Evolutionary conservation across 2,797 vertebrate genomes (phyloP).

Genomic region (Sternarchorhynchus goeldii): DNA sequence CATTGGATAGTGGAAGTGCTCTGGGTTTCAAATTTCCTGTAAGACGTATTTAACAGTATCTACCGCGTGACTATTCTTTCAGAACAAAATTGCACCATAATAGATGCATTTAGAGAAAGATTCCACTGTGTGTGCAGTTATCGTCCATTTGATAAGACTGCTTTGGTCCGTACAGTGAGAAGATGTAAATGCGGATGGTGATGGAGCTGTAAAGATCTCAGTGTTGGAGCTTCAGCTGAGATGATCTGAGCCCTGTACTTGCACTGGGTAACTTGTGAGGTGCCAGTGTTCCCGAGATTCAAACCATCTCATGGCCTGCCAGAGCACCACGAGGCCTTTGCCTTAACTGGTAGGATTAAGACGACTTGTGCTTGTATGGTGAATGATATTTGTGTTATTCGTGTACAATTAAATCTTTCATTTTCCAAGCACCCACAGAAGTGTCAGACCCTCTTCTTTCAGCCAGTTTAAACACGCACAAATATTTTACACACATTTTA

Average conservation of each 20-base stretch:
- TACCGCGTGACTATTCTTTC: background rate
- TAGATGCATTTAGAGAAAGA: background rate
- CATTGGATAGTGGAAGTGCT: background rate
- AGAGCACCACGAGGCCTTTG: too few species aligned
- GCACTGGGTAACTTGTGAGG: too few species aligned
- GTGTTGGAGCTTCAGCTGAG: too few species aligned
- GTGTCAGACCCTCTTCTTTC: background rate
- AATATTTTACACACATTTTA: background rate
- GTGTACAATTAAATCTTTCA: conserved; percentile 65
- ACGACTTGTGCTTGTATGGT: background rate
- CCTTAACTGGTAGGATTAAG: too few species aligned
- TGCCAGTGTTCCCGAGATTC: too few species aligned
- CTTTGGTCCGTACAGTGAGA: too few species aligned
- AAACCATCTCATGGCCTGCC: too few species aligned
- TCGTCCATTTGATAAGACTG: too few species aligned
- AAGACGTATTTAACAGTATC: background rate
- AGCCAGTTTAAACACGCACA: background rate
- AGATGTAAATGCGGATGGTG: too few species aligned
- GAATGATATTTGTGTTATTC: background rate
- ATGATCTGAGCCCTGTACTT: too few species aligned
- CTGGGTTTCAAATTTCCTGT: background rate
- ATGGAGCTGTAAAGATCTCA: too few species aligned
- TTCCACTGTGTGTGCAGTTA: background rate
- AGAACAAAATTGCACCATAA: background rate
- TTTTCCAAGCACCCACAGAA: conserved; percentile 75